A percentile compares a stretch with the other conserved stretches of the same genome.
phyloP scores from a whole-genome alignment of 2,797 vertebrate genomes.

The Neopelma chrysocephalum region DNA sequence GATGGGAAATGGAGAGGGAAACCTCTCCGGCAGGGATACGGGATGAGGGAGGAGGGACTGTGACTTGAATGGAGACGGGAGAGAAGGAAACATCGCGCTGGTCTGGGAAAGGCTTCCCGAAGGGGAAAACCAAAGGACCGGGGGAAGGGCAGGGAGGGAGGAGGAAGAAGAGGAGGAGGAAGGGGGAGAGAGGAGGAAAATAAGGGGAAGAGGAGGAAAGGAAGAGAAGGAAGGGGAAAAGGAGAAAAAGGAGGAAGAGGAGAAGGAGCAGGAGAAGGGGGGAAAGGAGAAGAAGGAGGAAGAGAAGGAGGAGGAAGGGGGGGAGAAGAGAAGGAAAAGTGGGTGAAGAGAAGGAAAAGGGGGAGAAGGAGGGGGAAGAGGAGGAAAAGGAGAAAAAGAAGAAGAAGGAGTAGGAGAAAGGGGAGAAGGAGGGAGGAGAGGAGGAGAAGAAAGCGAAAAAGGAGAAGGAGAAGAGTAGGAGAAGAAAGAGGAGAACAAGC shows the following conservation, averaged over 20 bases:
- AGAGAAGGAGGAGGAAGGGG: too few relatives aligned
- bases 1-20: not conserved
- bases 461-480: not conserved
- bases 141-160: not conserved
- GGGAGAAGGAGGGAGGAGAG: too few relatives aligned
- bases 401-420: too few relatives aligned
- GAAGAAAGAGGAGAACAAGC: too few relatives aligned
- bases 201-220: not conserved
- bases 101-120: not conserved
- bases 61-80: accelerated
- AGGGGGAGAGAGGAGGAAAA: not conserved
- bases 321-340: too few relatives aligned
- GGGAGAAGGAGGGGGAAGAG: not conserved
- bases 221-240: too few relatives aligned
- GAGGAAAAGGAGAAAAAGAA: too few relatives aligned
- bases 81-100: not conserved
- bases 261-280: too few relatives aligned
- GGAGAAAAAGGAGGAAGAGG: not conserved
- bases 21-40: too few relatives aligned
- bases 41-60: not conserved
- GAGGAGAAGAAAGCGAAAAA: too few relatives aligned
- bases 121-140: not conserved
- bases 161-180: too few relatives aligned
- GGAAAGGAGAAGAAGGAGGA: too few relatives aligned
- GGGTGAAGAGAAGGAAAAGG: not conserved